Evolutionary conservation across 2,797 vertebrate species (phyloP).

Genomic region (Enteromius unitaeniatus): DNA sequence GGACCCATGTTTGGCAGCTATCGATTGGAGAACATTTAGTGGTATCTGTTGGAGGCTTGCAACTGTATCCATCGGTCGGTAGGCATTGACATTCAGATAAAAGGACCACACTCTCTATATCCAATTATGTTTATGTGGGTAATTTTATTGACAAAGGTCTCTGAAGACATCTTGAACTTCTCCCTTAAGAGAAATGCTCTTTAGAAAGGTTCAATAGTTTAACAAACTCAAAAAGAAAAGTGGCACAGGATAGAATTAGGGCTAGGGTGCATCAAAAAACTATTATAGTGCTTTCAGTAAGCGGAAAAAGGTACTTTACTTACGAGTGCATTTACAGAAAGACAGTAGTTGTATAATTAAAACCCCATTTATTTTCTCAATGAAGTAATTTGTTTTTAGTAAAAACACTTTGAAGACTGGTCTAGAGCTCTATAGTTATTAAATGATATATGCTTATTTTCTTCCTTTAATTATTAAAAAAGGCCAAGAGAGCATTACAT

Average conservation of each 20-base stretch:
- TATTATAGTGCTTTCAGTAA: background rate
- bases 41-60: conserved; percentile 61
- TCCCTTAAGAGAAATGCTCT: background rate
- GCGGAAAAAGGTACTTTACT: background rate
- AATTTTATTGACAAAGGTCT: conserved; percentile 63
- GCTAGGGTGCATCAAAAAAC: background rate
- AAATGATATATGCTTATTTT: background rate
- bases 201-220: conserved; percentile 14
- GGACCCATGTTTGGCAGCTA: conserved; percentile 62
- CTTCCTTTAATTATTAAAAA: background rate
- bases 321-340: background rate
- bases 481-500: background rate
- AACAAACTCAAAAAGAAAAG: background rate
- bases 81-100: conserved; percentile 64
- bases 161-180: conserved; percentile 2
- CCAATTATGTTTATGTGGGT: conserved; percentile 56
- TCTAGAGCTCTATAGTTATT: background rate
- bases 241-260: background rate
- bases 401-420: background rate
- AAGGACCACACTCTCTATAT: conserved; percentile 56
- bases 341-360: background rate
- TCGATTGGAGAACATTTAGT: conserved; percentile 63
- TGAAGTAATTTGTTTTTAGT: background rate
- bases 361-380: background rate
- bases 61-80: conserved; percentile 46